Conservation (phyloP, 1,140 invertebrate genomes). For the Oncopodura yosiiana region DNA sequence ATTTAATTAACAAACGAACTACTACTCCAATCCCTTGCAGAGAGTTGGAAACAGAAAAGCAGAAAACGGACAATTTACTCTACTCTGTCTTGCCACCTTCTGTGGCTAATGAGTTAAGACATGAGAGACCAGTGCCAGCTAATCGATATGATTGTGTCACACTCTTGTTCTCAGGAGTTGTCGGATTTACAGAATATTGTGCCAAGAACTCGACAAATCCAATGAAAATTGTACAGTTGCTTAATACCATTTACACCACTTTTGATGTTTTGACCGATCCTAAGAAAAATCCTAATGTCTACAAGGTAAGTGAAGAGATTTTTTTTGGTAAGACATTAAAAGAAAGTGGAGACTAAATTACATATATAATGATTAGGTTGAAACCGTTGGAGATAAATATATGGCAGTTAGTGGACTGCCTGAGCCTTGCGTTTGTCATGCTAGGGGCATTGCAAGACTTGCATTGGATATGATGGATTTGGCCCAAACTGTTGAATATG, state of each 20-base stretch:
- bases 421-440: slow-evolving; percentile 80
- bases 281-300: slow-evolving; percentile 81
- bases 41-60: slow-evolving; percentile 88
- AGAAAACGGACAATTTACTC: slow-evolving; percentile 85
- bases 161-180: slow-evolving; percentile 85
- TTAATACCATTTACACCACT: slow-evolving; percentile 81
- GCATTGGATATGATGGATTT: slow-evolving; percentile 95
- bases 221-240: slow-evolving; percentile 85
- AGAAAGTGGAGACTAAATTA: not conserved
- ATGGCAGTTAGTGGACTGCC: slow-evolving; percentile 97
- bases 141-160: slow-evolving; percentile 79
- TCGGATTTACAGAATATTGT: slow-evolving; percentile 81
- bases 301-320: slow-evolving; percentile 84
- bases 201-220: slow-evolving; percentile 70
- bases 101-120: slow-evolving; percentile 83
- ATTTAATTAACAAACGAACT: not conserved
- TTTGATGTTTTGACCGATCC: slow-evolving; percentile 87
- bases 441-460: slow-evolving; percentile 80
- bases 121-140: slow-evolving; percentile 75
- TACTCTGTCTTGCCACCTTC: slow-evolving; percentile 89
- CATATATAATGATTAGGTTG: slow-evolving; percentile 57
- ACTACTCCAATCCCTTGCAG: slow-evolving; percentile 37
- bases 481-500: slow-evolving; percentile 71
- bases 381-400: slow-evolving; percentile 98
- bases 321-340: not conserved